Evolutionary conservation across 2,797 vertebrate genomes (phyloP).

Genomic region (Antrozous pallidus): DNA sequence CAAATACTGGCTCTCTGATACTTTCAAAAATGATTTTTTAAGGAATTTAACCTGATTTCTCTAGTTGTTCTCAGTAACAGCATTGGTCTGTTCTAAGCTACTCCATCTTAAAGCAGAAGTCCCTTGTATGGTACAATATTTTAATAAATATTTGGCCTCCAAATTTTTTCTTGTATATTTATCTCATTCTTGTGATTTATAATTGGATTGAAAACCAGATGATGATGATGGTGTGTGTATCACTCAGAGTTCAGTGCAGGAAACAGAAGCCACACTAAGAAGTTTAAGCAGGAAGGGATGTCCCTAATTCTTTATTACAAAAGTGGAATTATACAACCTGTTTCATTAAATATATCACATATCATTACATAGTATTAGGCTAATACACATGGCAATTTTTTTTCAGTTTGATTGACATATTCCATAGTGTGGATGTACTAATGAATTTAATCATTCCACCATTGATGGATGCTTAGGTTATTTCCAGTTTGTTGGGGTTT

Average conservation of each 20-base stretch:
- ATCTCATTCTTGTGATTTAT: neutral
- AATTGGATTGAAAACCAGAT: neutral
- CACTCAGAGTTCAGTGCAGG: neutral
- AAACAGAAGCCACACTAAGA: slow-evolving; percentile 23
- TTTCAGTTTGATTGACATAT: neutral
- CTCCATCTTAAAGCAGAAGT: neutral
- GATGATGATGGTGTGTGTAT: neutral
- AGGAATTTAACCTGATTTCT: neutral
- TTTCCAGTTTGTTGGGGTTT: neutral
- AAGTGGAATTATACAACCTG: neutral
- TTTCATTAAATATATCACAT: neutral
- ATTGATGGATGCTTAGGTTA: neutral
- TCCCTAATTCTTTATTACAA: neutral
- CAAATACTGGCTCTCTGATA: neutral
- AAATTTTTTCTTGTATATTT: neutral
- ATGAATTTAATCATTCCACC: neutral
- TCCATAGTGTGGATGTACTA: neutral
- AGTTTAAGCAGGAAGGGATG: neutral
- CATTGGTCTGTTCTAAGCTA: neutral
- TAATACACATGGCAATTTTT: neutral
- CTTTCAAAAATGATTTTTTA: neutral
- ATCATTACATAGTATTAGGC: neutral
- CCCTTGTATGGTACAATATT: slow-evolving; percentile 8
- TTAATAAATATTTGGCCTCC: neutral
- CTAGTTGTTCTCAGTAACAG: neutral